Percentiles rank a stretch among this genome's conserved stretches.
Conservation (phyloP, 2,888 invertebrate genomes). For the Apamea anceps region DNA sequence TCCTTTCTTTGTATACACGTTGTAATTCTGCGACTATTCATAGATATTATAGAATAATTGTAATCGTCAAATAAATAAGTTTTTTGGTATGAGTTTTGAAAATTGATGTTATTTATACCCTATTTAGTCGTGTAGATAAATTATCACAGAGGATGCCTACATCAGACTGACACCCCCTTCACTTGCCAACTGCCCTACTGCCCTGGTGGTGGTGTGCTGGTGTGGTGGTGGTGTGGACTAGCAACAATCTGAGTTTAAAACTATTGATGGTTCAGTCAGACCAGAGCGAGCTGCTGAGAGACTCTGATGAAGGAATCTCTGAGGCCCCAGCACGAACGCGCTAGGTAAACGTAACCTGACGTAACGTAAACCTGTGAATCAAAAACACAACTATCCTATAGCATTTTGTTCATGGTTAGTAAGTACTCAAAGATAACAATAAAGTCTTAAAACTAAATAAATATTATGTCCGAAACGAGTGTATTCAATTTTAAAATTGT, state of each 20-base stretch:
- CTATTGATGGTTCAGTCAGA: not conserved
- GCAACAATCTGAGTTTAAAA: not conserved
- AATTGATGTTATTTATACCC: slow-evolving; percentile 66
- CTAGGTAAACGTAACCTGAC: not conserved
- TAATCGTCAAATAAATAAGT: slow-evolving; percentile 71
- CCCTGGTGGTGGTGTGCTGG: not conserved
- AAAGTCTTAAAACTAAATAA: not conserved
- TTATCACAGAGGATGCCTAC: not conserved
- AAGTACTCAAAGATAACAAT: not conserved
- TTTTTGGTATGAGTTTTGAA: slow-evolving; percentile 69
- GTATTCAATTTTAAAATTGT: not conserved
- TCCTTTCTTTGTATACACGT: slow-evolving; percentile 65
- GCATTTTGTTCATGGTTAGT: not conserved
- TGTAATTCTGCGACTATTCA: slow-evolving; percentile 71
- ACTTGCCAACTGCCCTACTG: not conserved
- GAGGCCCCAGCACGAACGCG: not conserved
- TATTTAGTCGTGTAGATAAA: slow-evolving; percentile 11
- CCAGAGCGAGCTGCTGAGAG: not conserved
- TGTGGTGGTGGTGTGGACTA: not conserved
- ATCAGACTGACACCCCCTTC: not conserved
- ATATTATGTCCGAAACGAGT: not conserved
- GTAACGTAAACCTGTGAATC: not conserved
- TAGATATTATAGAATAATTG: slow-evolving; percentile 71
- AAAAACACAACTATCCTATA: too few relatives aligned
- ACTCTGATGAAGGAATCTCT: not conserved